Evolutionary conservation across 2,113 vertebrate species (phyloP).

Genomic region (Thomomys bottae): DNA sequence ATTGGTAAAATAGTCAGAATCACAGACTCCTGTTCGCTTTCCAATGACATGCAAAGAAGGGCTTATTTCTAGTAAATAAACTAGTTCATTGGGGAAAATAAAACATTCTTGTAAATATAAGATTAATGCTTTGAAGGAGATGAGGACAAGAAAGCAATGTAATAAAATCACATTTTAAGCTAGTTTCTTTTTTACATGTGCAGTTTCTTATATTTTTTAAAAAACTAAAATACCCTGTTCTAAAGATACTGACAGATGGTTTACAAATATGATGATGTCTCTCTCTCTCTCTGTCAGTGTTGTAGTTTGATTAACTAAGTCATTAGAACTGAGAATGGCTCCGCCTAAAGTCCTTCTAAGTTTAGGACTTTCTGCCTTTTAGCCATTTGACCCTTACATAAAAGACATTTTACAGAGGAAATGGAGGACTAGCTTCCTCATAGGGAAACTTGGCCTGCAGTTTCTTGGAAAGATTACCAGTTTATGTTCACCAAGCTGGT

Average conservation of each 20-base stretch:
- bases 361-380: background rate
- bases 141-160: background rate
- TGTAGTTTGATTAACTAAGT: background rate
- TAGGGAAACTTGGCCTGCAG: background rate
- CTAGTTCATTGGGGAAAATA: slow-evolving; percentile 9
- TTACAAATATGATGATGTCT: background rate
- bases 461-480: slow-evolving; percentile 28
- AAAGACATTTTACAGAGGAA: slow-evolving; percentile 41
- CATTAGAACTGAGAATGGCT: slow-evolving; percentile 7
- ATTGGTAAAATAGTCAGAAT: slow-evolving; percentile 64
- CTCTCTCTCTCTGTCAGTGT: slow-evolving; percentile 17
- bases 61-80: slow-evolving; percentile 64
- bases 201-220: slow-evolving; percentile 10
- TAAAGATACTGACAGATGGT: background rate
- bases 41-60: slow-evolving; percentile 38
- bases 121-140: background rate
- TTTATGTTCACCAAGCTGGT: background rate
- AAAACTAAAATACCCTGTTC: slow-evolving; percentile 1
- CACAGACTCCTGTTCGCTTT: slow-evolving; percentile 40
- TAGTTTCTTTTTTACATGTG: background rate
- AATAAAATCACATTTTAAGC: background rate
- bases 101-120: slow-evolving; percentile 36
- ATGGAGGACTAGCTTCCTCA: background rate
- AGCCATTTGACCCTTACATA: background rate
- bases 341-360: background rate